A percentile compares a stretch with the other conserved stretches of the same genome.
These are phyloP conservation scores for Cotesia glomerata DNA, from an alignment of 1,140 invertebrate genomes.

Conservation along the genomic window DNA sequence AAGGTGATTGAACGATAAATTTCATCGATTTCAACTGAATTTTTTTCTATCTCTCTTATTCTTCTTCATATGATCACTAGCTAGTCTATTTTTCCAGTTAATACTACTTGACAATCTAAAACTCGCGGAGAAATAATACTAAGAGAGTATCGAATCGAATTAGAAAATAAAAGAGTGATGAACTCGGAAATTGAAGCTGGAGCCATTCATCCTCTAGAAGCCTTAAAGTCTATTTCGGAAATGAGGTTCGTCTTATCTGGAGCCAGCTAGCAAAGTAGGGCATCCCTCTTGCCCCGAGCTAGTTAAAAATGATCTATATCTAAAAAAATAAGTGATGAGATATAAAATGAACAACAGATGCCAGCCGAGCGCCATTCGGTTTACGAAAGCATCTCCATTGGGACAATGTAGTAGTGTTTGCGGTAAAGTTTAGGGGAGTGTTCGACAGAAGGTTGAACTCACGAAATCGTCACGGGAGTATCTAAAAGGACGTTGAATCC, in stretches of 20 bases:
- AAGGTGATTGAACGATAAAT: conserved; percentile 11
- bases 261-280: background rate
- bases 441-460: conserved; percentile 40
- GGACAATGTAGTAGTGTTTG: conserved; percentile 23
- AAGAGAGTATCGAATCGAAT: no score
- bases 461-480: conserved; percentile 17
- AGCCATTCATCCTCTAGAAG: background rate
- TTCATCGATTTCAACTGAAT: conserved; percentile 5
- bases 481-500: background rate
- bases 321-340: background rate
- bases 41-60: background rate
- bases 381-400: conserved; percentile 43
- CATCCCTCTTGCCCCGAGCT: background rate
- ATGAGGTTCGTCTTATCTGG: conserved; percentile 19
- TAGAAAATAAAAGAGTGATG: background rate
- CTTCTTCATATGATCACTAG: background rate
- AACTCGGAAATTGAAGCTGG: background rate
- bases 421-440: background rate
- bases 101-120: no score
- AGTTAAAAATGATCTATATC: background rate
- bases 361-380: conserved; percentile 50
- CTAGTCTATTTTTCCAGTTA: background rate
- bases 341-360: conserved; percentile 56
- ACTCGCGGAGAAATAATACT: no score
- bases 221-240: conserved; percentile 14